Percentiles rank a stretch among this genome's conserved stretches.
phyloP scores from a whole-genome alignment of 2,888 invertebrate genomes.

The Bruchidius siliquastri region DNA sequence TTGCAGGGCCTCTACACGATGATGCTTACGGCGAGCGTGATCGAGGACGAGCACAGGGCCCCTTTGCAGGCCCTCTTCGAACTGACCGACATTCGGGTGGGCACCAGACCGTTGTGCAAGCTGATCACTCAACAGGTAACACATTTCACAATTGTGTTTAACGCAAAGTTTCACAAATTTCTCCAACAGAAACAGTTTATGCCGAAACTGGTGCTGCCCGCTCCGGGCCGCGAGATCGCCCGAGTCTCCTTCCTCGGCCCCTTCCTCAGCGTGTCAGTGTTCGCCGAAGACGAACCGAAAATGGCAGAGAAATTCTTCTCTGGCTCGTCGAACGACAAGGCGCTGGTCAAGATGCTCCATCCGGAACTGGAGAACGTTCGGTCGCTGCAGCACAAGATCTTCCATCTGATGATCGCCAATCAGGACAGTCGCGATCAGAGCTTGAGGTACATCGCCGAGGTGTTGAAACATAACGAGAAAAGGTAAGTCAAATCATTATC shows the following conservation, averaged over 20 bases:
- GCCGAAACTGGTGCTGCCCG: slow-evolving; percentile 68
- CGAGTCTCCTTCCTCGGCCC: slow-evolving; percentile 84
- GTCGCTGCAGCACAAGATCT: slow-evolving; percentile 70
- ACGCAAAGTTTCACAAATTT: too few species aligned
- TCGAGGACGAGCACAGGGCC: slow-evolving; percentile 61
- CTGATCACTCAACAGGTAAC: slow-evolving; percentile 52
- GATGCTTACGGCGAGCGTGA: slow-evolving; percentile 65
- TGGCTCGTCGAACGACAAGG: slow-evolving; percentile 57
- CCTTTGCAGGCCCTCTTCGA: slow-evolving; percentile 62
- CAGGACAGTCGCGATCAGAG: slow-evolving; percentile 74
- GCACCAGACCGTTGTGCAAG: slow-evolving; percentile 71
- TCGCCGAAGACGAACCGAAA: slow-evolving; percentile 88
- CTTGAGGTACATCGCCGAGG: slow-evolving; percentile 71
- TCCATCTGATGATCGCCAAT: slow-evolving; percentile 80
- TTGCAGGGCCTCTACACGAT: slow-evolving; percentile 65
- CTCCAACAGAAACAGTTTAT: slow-evolving; percentile 67
- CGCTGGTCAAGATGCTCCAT: slow-evolving; percentile 66
- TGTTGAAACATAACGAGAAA: slow-evolving; percentile 78
- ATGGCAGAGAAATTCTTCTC: slow-evolving; percentile 45
- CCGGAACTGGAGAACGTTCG: slow-evolving; percentile 77
- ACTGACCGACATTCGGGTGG: slow-evolving; percentile 73
- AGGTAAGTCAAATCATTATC: slow-evolving; percentile 43
- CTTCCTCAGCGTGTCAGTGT: slow-evolving; percentile 85
- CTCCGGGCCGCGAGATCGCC: slow-evolving; percentile 81
- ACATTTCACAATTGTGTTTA: too few species aligned